Evolutionary conservation across 2,797 vertebrate genomes (phyloP).

Genomic region (Myoxocephalus aenaeus): DNA sequence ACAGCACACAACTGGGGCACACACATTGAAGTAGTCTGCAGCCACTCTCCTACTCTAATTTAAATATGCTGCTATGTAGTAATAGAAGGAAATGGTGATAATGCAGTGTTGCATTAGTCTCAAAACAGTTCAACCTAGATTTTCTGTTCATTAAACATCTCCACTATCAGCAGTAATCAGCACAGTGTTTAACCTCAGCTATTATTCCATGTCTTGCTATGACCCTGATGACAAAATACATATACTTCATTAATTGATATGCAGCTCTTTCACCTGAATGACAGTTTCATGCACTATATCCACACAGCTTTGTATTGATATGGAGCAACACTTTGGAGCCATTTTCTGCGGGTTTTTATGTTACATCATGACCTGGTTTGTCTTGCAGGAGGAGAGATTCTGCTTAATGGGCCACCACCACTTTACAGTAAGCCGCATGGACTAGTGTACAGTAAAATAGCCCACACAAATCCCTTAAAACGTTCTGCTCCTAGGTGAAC

Average conservation of each 20-base stretch:
- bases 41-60: constrained; percentile 43
- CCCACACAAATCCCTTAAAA: constrained; percentile 41
- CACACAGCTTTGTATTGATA: background rate
- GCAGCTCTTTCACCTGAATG: constrained; percentile 9
- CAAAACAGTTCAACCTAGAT: constrained; percentile 42
- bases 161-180: constrained; percentile 42
- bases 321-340: constrained; percentile 2
- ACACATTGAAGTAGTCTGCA: constrained; percentile 52
- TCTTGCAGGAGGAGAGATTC: constrained; percentile 44
- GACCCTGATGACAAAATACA: constrained; percentile 53
- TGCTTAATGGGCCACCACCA: constrained; percentile 47
- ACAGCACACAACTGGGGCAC: constrained; percentile 53
- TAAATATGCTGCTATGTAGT: constrained; percentile 39
- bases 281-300: constrained; percentile 12
- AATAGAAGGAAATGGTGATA: constrained; percentile 55
- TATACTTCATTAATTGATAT: constrained; percentile 24
- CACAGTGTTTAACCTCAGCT: constrained; percentile 41
- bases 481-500: background rate
- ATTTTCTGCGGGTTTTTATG: constrained; percentile 28
- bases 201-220: constrained; percentile 61
- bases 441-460: constrained; percentile 57
- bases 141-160: constrained; percentile 37
- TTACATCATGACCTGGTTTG: constrained; percentile 60
- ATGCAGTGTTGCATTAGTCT: constrained; percentile 33
- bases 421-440: constrained; percentile 62